phyloP scores from a whole-genome alignment of 2,113 vertebrate genomes.

The Picathartes gymnocephalus region DNA sequence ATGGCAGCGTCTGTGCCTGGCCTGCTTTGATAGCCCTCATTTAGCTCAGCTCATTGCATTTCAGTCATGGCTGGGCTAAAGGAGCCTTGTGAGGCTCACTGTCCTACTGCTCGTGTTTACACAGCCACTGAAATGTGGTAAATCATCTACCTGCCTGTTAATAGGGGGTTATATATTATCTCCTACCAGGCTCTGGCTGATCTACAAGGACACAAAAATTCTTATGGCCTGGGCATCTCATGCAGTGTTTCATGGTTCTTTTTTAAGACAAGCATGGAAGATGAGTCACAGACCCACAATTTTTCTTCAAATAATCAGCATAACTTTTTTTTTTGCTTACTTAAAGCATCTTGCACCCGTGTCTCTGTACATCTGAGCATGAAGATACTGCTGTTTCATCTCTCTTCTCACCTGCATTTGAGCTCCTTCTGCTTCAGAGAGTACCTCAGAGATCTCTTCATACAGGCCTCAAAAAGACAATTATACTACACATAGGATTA shows the following conservation, averaged over 20 bases:
- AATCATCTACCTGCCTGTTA: slow-evolving; percentile 66
- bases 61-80: background rate
- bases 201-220: background rate
- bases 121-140: slow-evolving; percentile 48
- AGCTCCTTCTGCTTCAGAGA: background rate
- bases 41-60: slow-evolving; percentile 58
- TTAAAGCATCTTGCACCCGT: background rate
- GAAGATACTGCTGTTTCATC: background rate
- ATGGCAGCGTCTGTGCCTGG: background rate
- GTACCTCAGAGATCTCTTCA: background rate
- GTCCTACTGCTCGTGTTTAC: slow-evolving; percentile 44
- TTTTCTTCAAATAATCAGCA: background rate
- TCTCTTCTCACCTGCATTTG: background rate
- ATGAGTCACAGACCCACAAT: background rate
- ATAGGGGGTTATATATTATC: slow-evolving; percentile 20
- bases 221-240: background rate
- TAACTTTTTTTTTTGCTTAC: background rate
- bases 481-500: background rate
- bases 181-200: background rate
- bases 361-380: background rate
- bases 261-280: background rate
- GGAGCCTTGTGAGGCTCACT: background rate
- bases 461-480: background rate
- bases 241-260: background rate
- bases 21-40: background rate